Evolutionary conservation across 2,888 invertebrate species (phyloP).

Genomic region (Hartigia nigra): DNA sequence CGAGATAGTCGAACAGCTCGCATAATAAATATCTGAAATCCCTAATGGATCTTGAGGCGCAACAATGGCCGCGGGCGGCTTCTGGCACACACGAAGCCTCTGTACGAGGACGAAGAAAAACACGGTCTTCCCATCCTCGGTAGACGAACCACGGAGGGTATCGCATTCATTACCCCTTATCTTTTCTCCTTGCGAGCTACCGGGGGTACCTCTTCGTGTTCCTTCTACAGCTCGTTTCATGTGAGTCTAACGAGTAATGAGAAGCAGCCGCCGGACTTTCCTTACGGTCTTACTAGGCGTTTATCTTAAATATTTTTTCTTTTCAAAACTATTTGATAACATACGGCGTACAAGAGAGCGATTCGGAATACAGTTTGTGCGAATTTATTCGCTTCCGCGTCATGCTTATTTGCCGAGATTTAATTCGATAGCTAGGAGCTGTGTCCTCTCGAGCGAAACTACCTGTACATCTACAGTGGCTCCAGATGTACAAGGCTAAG

Average conservation of each 20-base stretch:
- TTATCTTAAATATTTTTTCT: not conserved
- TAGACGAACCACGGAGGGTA: constrained; percentile 35
- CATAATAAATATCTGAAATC: constrained; percentile 54
- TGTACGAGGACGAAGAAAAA: constrained; percentile 32
- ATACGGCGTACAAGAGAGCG: not conserved
- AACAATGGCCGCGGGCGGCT: constrained; percentile 1
- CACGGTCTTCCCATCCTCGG: constrained; percentile 27
- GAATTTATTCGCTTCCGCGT: not conserved
- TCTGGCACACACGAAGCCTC: constrained; percentile 34
- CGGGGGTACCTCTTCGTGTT: constrained; percentile 36
- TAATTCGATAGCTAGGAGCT: not conserved
- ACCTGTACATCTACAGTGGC: constrained; percentile 15
- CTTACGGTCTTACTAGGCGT: not conserved
- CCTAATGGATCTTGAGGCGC: constrained; percentile 56
- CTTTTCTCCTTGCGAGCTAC: constrained; percentile 48
- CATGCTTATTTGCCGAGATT: not conserved
- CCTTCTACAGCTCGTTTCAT: constrained; percentile 34
- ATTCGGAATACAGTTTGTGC: not conserved
- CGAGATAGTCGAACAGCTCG: constrained; percentile 23
- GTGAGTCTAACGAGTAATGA: constrained; percentile 8
- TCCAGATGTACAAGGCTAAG: constrained; percentile 22
- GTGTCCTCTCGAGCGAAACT: constrained; percentile 2
- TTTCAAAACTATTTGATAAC: not conserved
- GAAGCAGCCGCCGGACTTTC: not conserved
- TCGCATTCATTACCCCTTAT: constrained; percentile 58